phyloP scores from a whole-genome alignment of 1,140 invertebrate genomes.

The Aradophagus sp. region DNA sequence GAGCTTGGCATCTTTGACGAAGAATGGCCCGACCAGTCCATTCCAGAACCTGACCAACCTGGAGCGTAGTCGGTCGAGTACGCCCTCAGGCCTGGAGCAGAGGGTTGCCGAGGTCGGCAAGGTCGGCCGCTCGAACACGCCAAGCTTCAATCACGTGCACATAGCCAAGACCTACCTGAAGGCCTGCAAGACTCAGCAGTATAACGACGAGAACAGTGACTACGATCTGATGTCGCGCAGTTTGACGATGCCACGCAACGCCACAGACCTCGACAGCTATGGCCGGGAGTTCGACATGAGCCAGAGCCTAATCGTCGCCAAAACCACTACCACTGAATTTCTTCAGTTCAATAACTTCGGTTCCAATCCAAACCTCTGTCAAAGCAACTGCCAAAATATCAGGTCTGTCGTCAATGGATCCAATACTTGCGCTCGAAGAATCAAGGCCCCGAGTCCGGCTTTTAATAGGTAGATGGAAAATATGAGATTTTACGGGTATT shows the following conservation, averaged over 20 bases:
- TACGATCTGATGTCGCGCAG: conserved; percentile 66
- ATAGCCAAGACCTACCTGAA: conserved; percentile 65
- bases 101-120: conserved; percentile 45
- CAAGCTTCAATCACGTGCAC: conserved; percentile 66
- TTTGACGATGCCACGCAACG: conserved; percentile 60
- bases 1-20: conserved; percentile 64
- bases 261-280: conserved; percentile 64
- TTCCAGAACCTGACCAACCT: conserved; percentile 68
- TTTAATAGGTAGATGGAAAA: conserved; percentile 69
- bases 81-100: conserved; percentile 48
- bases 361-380: conserved; percentile 65
- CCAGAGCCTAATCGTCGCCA: conserved; percentile 70
- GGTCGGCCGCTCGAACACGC: conserved; percentile 56
- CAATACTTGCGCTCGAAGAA: conserved; percentile 63
- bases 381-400: conserved; percentile 22
- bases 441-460: conserved; percentile 74
- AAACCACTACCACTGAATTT: conserved; percentile 71
- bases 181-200: conserved; percentile 61
- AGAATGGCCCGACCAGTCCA: conserved; percentile 53
- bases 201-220: conserved; percentile 61
- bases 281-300: conserved; percentile 70
- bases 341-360: conserved; percentile 68
- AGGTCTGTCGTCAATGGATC: conserved; percentile 59
- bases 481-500: too few species aligned
- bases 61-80: conserved; percentile 64